Conservation (phyloP, 2,797 vertebrate genomes). For the Neosilurus hyrtlii region DNA sequence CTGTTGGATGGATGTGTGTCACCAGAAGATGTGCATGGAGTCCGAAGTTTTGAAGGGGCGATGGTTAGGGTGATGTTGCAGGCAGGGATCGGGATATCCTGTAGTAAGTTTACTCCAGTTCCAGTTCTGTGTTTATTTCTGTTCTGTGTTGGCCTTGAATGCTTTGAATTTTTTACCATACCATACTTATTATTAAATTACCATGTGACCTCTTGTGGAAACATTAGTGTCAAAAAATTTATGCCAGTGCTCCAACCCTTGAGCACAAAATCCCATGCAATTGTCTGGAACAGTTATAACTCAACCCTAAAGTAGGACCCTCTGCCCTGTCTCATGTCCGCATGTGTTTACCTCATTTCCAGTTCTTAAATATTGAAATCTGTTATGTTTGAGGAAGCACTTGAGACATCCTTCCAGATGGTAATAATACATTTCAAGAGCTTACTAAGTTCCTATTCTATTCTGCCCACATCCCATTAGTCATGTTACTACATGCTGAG, state of each 20-base stretch:
- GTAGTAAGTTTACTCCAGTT: too few species aligned
- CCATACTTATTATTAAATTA: not conserved
- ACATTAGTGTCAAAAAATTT: not conserved
- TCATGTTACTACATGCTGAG: constrained; percentile 54
- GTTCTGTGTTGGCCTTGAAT: not conserved
- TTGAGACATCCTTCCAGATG: constrained; percentile 53
- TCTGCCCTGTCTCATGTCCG: not conserved
- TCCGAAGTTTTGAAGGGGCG: too few species aligned
- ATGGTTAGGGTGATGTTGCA: too few species aligned
- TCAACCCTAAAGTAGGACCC: not conserved
- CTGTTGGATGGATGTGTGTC: too few species aligned
- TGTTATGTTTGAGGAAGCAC: constrained; percentile 35
- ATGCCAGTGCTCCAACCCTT: too few species aligned
- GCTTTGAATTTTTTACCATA: not conserved
- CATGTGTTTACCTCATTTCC: constrained; percentile 35
- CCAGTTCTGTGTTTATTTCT: not conserved
- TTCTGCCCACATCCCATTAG: constrained; percentile 49
- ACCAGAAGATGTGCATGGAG: too few species aligned
- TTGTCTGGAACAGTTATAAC: not conserved
- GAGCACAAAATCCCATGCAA: not conserved
- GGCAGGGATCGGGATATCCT: too few species aligned
- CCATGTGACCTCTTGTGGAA: not conserved
- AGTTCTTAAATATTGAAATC: constrained; percentile 28
- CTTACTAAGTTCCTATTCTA: constrained; percentile 50
- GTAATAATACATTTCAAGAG: constrained; percentile 34